Evolutionary conservation across 1,140 invertebrate species (phyloP).

Genomic region (Agrypnia vestita): DNA sequence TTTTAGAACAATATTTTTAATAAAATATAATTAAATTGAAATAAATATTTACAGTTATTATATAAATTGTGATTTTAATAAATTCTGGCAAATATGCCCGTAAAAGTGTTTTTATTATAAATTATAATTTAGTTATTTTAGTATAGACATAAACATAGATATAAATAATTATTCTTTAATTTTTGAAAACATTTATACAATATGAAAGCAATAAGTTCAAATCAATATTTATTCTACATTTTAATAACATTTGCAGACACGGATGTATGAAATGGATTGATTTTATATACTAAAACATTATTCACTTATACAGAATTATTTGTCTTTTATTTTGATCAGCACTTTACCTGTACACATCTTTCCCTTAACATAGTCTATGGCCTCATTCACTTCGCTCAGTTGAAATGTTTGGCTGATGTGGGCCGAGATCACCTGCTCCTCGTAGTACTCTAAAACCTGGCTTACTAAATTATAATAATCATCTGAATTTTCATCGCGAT

Average conservation of each 20-base stretch:
- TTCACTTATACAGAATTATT: constrained; percentile 42
- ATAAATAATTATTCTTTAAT: constrained; percentile 40
- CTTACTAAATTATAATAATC: constrained; percentile 65
- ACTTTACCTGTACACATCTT: constrained; percentile 73
- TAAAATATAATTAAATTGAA: constrained; percentile 49
- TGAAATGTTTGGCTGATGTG: constrained; percentile 70
- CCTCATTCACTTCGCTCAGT: constrained; percentile 71
- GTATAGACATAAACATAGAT: constrained; percentile 37
- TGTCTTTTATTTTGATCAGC: constrained; percentile 64
- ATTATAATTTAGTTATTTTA: constrained; percentile 46
- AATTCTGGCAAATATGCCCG: constrained; percentile 42
- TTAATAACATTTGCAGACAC: constrained; percentile 47
- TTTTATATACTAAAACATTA: constrained; percentile 54
- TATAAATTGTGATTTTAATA: constrained; percentile 55
- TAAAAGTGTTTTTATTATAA: constrained; percentile 47
- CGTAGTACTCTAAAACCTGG: constrained; percentile 72
- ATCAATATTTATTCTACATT: constrained; percentile 49
- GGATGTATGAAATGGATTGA: constrained; percentile 40
- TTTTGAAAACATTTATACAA: constrained; percentile 49
- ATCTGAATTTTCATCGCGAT: constrained; percentile 62
- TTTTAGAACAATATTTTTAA: constrained; percentile 55
- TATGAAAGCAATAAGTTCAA: constrained; percentile 47
- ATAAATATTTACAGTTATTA: constrained; percentile 55
- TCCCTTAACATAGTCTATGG: constrained; percentile 69
- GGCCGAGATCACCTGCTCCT: constrained; percentile 70